Percentiles rank a stretch among this genome's conserved stretches.
Evolutionary conservation across 1,140 invertebrate genomes (phyloP).

Genomic region (Drosophila sp.): DNA sequence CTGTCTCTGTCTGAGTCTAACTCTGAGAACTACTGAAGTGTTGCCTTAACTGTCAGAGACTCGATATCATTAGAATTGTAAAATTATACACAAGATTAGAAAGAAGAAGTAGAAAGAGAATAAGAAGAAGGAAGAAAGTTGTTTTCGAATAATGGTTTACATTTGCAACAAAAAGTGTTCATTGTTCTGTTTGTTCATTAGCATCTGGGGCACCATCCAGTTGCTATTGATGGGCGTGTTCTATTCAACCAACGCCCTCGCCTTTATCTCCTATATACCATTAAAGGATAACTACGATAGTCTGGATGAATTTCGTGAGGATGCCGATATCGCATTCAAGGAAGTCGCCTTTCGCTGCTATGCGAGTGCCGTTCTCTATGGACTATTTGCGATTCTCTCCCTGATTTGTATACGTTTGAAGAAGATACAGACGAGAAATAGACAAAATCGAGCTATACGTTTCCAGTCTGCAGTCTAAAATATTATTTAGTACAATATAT

Average conservation of each 20-base stretch:
- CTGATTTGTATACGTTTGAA: conserved; percentile 11
- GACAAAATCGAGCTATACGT: background rate
- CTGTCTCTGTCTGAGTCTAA: conserved; percentile 52
- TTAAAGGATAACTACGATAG: background rate
- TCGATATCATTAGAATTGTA: background rate
- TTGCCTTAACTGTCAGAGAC: conserved; percentile 6
- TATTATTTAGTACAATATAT: background rate
- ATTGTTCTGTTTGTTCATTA: conserved; percentile 52
- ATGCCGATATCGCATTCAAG: conserved; percentile 20
- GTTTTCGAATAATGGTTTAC: conserved; percentile 16
- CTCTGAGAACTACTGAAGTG: background rate
- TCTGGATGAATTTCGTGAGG: conserved; percentile 22
- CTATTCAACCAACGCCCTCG: conserved; percentile 19
- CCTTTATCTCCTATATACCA: conserved; percentile 23
- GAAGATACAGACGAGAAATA: background rate
- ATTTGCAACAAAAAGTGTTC: conserved; percentile 47
- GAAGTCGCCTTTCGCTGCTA: conserved; percentile 46
- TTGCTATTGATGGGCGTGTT: conserved; percentile 49
- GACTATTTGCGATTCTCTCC: conserved; percentile 25
- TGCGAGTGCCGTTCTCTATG: conserved; percentile 34
- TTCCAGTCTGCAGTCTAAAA: background rate
- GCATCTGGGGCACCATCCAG: conserved; percentile 61
- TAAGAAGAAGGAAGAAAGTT: conserved; percentile 1
- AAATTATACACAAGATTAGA: background rate
- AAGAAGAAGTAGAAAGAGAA: no score